Percentiles rank a stretch among this genome's conserved stretches.
Evolutionary conservation across 30 jellyfish, hydroid and myxozoan genomes (phyloP).

Genomic region (Hydractinia echinata): DNA sequence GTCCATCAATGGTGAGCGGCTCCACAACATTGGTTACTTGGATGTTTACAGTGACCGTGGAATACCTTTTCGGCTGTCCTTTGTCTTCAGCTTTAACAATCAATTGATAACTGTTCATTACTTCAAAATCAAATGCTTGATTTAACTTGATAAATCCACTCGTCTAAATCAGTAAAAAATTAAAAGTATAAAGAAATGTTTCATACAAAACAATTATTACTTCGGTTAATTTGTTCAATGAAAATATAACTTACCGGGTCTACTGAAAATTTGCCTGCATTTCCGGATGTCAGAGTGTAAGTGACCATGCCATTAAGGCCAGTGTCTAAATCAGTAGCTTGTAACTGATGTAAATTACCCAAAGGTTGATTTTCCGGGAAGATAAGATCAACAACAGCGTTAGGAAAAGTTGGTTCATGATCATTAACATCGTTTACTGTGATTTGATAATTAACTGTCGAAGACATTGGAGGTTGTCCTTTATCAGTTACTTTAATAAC

Average conservation of each 20-base stretch:
- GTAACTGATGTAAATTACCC: constrained; percentile 31
- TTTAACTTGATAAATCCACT: constrained; percentile 3
- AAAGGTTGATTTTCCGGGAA: constrained; percentile 52
- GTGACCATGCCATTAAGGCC: constrained; percentile 57
- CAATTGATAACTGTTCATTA: constrained; percentile 33
- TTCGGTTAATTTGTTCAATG: constrained; percentile 26
- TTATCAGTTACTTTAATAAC: constrained; percentile 45
- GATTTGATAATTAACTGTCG: not conserved
- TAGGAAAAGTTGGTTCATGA: constrained; percentile 31
- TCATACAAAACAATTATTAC: constrained; percentile 8
- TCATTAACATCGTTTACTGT: constrained; percentile 23
- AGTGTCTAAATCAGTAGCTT: constrained; percentile 76
- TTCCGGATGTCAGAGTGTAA: constrained; percentile 38
- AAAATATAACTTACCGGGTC: constrained; percentile 11
- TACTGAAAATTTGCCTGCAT: constrained; percentile 37
- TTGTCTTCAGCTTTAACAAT: constrained; percentile 60
- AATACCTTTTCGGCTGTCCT: constrained; percentile 43
- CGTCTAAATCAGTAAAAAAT: not conserved
- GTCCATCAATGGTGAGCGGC: constrained; percentile 5
- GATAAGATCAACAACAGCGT: constrained; percentile 15
- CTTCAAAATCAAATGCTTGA: constrained; percentile 62
- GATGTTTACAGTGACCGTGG: constrained; percentile 28
- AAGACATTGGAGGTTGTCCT: constrained; percentile 40
- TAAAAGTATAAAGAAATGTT: not conserved
- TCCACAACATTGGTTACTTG: not conserved